Conservation (phyloP, 2,797 vertebrate species). For the Dicrostonyx torquatus region DNA sequence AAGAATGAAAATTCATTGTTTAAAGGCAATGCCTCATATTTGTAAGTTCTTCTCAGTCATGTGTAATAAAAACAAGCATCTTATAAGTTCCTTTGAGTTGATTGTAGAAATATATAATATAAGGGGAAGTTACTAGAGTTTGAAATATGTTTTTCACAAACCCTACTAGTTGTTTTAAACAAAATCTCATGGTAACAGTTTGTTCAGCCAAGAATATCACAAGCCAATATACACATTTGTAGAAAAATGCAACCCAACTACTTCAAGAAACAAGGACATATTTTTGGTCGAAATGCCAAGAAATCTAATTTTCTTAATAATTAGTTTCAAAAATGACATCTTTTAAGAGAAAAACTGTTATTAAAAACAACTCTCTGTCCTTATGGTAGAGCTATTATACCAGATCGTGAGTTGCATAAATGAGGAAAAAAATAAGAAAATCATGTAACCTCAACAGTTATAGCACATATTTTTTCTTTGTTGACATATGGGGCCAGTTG, state of each 20-base stretch:
- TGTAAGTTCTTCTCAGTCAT: constrained; percentile 23
- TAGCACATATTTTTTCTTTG: constrained; percentile 40
- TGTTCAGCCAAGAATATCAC: constrained; percentile 67
- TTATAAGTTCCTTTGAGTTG: constrained; percentile 8
- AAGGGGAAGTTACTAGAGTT: constrained; percentile 29
- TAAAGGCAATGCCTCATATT: constrained; percentile 24
- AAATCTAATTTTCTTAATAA: constrained; percentile 71
- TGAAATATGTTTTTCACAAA: constrained; percentile 60
- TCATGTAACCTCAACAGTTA: constrained; percentile 62
- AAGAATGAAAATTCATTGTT: constrained; percentile 25
- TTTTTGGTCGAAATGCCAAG: constrained; percentile 68
- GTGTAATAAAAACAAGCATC: background rate
- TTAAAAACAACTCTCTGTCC: constrained; percentile 60
- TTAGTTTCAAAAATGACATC: constrained; percentile 61
- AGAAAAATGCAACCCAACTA: constrained; percentile 59
- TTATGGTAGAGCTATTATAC: constrained; percentile 65
- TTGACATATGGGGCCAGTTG: constrained; percentile 62
- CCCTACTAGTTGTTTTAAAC: constrained; percentile 64
- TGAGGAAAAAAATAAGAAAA: constrained; percentile 67
- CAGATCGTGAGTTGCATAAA: constrained; percentile 62
- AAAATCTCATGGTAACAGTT: constrained; percentile 67
- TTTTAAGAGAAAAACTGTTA: constrained; percentile 51
- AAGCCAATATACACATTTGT: constrained; percentile 69
- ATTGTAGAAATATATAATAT: constrained; percentile 47
- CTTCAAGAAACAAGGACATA: constrained; percentile 72